Evolutionary conservation across 2,888 invertebrate genomes (phyloP), one percentile per base, ranked within the genome.

Genomic region (Andrena dorsata): DNA sequence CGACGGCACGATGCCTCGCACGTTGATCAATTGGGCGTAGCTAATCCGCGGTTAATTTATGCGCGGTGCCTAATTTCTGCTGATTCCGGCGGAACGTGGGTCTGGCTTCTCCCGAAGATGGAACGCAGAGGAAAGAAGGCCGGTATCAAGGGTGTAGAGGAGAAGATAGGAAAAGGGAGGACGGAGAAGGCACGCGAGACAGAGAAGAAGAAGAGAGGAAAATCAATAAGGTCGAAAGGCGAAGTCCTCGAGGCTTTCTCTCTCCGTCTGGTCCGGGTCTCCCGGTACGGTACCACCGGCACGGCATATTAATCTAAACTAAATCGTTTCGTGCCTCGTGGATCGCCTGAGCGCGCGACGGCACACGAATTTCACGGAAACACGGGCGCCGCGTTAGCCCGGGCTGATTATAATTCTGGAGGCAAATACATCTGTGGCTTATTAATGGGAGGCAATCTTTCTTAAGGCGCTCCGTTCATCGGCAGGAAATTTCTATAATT

Each of bases 401-500:
- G 16, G 79, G 51, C 84, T 86, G 84, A 88, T 88, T 88, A 88
- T 88, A 86, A 88, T 88, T 88, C 87, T 85, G 83, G 78, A 88
- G 84, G 87, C 87, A 88, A 88, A 88, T 88, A 88, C 88, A 86
- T 88, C 84, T 77, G 87, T 86, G 88, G 87, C 88, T 88, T 88
- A 88, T 88, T 88, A 88, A 88, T 88, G 88, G 85, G 80, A 82
- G 80, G 88, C 88, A 85, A 88, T 88, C 88, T 85, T 88, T 88
- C 88, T 88, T 88, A 88, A 85, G 88, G 80, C 83, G 88, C 82
- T 85, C 86, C 88, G 85, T 88, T 88, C 88, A 86, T 88, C 88
- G 88, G 88, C 88, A 88, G 88, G 88, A 88, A 88, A 88, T 88
- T 88, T 88, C 88, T 88, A 88, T 88, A 88, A 88, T 88, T 88